Conservation (phyloP, 2,888 invertebrate species). For the Acheta domesticus region DNA sequence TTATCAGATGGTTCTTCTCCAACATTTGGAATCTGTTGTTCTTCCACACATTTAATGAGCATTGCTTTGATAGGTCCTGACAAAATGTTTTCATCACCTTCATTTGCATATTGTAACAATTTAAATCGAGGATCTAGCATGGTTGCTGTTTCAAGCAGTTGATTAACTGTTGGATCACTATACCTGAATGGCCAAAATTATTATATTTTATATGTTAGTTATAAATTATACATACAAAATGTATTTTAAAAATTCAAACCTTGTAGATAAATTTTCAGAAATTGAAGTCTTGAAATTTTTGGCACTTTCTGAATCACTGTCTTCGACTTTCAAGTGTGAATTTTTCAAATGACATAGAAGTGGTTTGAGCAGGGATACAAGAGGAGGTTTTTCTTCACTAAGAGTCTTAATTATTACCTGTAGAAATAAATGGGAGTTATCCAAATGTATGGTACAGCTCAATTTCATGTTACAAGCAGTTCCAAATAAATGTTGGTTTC, state of each 20-base stretch:
- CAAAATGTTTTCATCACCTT: constrained; percentile 48
- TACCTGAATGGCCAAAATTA: constrained; percentile 42
- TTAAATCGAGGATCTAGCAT: constrained; percentile 51
- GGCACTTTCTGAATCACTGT: constrained; percentile 46
- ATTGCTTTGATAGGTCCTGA: constrained; percentile 47
- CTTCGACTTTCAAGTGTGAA: constrained; percentile 48
- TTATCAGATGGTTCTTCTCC: constrained; percentile 43
- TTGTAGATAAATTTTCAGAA: constrained; percentile 44
- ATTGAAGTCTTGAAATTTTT: constrained; percentile 47
- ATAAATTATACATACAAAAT: neutral
- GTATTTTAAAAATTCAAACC: constrained; percentile 30
- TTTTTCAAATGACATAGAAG: constrained; percentile 52
- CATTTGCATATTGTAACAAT: constrained; percentile 49
- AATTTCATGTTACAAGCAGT: too few relatives aligned
- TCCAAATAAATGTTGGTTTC: too few relatives aligned
- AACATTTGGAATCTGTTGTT: constrained; percentile 41
- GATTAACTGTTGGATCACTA: constrained; percentile 45
- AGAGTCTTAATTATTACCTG: constrained; percentile 51
- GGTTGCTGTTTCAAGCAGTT: constrained; percentile 50
- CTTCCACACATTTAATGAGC: constrained; percentile 46
- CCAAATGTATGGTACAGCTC: too few relatives aligned
- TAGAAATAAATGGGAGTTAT: constrained; percentile 18
- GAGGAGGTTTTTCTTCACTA: constrained; percentile 51
- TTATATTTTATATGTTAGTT: neutral
- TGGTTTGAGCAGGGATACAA: constrained; percentile 52